phyloP scores from a whole-genome alignment of 2,888 invertebrate species.

The Agrochola lota region DNA sequence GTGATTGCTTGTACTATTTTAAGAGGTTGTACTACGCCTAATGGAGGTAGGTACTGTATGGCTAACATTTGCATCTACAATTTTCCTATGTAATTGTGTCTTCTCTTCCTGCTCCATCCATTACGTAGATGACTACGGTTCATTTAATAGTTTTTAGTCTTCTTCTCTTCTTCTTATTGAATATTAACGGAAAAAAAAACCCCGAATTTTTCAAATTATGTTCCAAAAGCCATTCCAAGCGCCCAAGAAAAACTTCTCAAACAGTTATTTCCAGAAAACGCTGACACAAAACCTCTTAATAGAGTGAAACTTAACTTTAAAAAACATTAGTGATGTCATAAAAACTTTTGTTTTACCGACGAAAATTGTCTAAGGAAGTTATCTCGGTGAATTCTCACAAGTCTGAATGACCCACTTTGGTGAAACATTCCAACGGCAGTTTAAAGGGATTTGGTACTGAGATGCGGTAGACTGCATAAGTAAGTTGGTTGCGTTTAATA shows the following conservation, averaged over 20 bases:
- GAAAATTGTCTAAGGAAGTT: conserved; percentile 59
- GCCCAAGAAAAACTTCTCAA: conserved; percentile 4
- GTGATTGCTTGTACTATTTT: neutral
- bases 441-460: conserved; percentile 56
- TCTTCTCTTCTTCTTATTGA: no score
- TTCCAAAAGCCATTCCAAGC: conserved; percentile 13
- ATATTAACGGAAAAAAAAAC: neutral
- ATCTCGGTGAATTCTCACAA: conserved; percentile 46
- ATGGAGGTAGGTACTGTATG: neutral
- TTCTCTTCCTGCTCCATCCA: neutral
- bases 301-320: conserved; percentile 56
- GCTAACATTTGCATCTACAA: neutral
- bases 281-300: conserved; percentile 49
- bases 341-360: conserved; percentile 66
- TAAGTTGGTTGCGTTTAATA: conserved; percentile 49
- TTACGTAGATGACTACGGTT: neutral
- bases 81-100: neutral
- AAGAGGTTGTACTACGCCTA: neutral
- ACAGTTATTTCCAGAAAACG: conserved; percentile 50
- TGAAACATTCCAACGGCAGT: conserved; percentile 47
- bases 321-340: conserved; percentile 62
- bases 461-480: conserved; percentile 54
- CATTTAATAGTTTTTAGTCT: neutral
- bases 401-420: conserved; percentile 54
- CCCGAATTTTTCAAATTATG: conserved; percentile 9